Percentiles rank a stretch among this genome's conserved stretches.
Conservation (phyloP, 2,113 vertebrate genomes). For the Pangasianodon hypophthalmus region DNA sequence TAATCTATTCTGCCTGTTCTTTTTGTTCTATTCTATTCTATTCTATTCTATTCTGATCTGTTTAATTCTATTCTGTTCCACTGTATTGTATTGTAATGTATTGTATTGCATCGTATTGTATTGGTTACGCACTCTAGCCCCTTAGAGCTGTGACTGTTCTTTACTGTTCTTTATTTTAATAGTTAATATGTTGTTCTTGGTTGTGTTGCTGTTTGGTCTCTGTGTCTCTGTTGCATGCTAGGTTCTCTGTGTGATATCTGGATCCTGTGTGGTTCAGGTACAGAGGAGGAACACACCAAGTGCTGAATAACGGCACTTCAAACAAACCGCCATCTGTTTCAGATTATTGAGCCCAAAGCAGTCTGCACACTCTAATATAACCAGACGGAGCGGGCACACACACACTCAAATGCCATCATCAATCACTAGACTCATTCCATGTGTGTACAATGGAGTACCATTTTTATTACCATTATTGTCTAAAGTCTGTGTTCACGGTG, state of each 20-base stretch:
- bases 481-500: neutral
- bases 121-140: neutral
- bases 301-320: constrained; percentile 79
- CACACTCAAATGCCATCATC: constrained; percentile 31
- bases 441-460: neutral
- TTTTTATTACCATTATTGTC: constrained; percentile 3
- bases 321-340: constrained; percentile 79
- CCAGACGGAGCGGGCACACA: constrained; percentile 40
- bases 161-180: neutral
- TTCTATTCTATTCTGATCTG: neutral
- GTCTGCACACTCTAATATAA: constrained; percentile 65
- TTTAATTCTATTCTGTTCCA: neutral
- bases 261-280: constrained; percentile 77
- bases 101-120: neutral
- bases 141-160: neutral
- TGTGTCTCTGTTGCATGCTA: constrained; percentile 25
- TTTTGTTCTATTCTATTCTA: neutral
- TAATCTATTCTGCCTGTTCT: no score
- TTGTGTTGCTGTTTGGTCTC: constrained; percentile 12
- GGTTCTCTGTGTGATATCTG: constrained; percentile 69
- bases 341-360: constrained; percentile 73
- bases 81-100: neutral
- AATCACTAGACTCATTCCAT: constrained; percentile 36
- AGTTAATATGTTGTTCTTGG: neutral
- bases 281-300: constrained; percentile 72